Conservation (phyloP, 2,888 invertebrate species). For the Operophtera brumata region DNA sequence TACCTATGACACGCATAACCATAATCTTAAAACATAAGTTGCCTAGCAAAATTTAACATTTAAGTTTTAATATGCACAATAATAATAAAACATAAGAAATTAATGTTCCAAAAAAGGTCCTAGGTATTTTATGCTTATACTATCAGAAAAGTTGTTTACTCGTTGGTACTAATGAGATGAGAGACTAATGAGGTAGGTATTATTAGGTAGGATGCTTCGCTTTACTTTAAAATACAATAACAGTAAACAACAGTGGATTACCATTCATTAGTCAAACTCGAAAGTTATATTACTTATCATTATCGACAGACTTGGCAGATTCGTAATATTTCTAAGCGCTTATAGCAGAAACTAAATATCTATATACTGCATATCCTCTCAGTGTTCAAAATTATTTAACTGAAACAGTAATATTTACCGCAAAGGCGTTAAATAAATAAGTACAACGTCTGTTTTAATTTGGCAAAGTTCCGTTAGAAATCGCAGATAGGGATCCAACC, state of each 20-base stretch:
- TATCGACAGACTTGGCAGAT: slow-evolving; percentile 2
- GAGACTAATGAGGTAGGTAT: background rate
- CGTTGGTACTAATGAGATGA: background rate
- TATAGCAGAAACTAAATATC: slow-evolving; percentile 6
- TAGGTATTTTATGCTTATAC: background rate
- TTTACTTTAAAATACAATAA: background rate
- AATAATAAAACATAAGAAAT: too few relatives aligned
- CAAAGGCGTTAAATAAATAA: slow-evolving; percentile 21
- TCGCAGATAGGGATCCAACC: slow-evolving; percentile 38
- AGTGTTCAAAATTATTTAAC: slow-evolving; percentile 13
- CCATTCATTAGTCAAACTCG: slow-evolving; percentile 2
- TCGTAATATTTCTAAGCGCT: background rate
- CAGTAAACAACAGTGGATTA: slow-evolving; percentile 15
- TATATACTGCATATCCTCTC: background rate
- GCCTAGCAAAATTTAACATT: too few relatives aligned
- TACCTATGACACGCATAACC: background rate
- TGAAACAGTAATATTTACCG: slow-evolving; percentile 22
- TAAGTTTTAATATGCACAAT: too few relatives aligned
- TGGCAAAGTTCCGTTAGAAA: slow-evolving; percentile 33
- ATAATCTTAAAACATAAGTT: too few relatives aligned
- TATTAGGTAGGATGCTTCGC: background rate
- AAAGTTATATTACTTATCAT: background rate
- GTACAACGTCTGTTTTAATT: slow-evolving; percentile 13
- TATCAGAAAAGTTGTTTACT: background rate
- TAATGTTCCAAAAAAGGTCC: too few relatives aligned